A percentile compares a stretch with the other conserved stretches of the same genome.
Conservation (phyloP, 2,113 vertebrate species). For the Syrmaticus mikado region DNA sequence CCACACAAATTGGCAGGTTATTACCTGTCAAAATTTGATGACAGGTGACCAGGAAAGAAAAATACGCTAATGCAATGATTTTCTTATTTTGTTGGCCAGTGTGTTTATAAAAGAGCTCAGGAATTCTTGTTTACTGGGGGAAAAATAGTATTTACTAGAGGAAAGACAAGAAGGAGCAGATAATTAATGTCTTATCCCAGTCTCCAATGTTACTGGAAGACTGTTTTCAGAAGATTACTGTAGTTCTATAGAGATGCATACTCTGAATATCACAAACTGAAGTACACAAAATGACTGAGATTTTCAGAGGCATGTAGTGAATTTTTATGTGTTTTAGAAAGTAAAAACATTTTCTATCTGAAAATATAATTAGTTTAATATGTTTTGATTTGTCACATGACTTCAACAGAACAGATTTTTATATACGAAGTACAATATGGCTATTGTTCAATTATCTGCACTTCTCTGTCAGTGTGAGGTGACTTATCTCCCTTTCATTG, state of each 20-base stretch:
- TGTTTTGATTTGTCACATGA: neutral
- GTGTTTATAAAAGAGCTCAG: neutral
- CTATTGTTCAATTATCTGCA: rapidly evolving
- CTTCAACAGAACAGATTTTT: neutral
- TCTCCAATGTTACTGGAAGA: neutral
- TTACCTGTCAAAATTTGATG: neutral
- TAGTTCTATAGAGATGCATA: neutral
- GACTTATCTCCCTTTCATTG: neutral
- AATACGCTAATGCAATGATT: neutral
- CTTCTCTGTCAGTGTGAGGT: neutral
- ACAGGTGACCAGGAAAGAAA: neutral
- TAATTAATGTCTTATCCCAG: neutral
- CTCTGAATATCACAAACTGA: neutral
- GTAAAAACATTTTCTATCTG: neutral
- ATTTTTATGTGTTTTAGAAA: neutral
- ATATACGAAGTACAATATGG: neutral
- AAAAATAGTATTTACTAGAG: neutral
- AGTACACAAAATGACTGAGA: neutral
- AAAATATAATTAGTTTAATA: neutral
- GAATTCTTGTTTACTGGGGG: neutral
- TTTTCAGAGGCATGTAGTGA: neutral
- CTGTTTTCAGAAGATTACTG: neutral
- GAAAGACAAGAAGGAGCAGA: neutral
- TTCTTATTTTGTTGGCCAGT: neutral
- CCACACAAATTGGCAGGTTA: too few species aligned